Evolutionary conservation across 2,113 vertebrate species (phyloP), one percentile per base, ranked within the genome.

Genomic region (Eulemur macaco): DNA sequence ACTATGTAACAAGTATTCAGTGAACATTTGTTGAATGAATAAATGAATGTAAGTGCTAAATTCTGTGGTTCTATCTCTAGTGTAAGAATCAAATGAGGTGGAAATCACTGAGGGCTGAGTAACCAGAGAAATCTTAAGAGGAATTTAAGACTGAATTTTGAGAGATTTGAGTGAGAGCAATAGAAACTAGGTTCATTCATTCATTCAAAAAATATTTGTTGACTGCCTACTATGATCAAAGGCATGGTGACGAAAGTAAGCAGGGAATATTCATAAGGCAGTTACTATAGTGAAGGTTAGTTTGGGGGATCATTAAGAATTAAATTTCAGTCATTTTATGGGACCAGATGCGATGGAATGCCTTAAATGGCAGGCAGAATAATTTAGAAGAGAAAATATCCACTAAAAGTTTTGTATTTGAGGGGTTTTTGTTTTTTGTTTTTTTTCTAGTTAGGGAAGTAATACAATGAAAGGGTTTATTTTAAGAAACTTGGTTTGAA

Each of bases 291-390:
- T 73, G 20, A 91, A 74, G 39, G 18, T 76, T 71, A 71, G 7
- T 31, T 82, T 81, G 63, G 8, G 34, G 6, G 23, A 71, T 9
- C 23, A 54, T 66, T 60, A 77, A 56, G 60, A 76, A 52, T 88
- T 90, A 89, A 42, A 86, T 84, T 86, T n/a, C 23, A 42, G 17
- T 89, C 56, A 84, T 81, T 78, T 87, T 76, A 77, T 73, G 29
- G 50, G 50, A 69, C 23, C 10, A 39, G 56, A 83, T 86, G 42
- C 42, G 91, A 89, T 64, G 18, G 39, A 94, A 80, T 63, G 13
- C 18, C 83, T 91, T 91, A 91, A 89, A 93, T 93, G 56, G 63
- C 80, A 92, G 17, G 29, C 69, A 91, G 45, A 86, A 89, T 69
- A 89, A 95, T 77, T 66, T 93, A 89, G 66, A 94, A 78, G 78